phyloP scores from a whole-genome alignment of 2,113 vertebrate species.

The Oncorhynchus mykiss region DNA sequence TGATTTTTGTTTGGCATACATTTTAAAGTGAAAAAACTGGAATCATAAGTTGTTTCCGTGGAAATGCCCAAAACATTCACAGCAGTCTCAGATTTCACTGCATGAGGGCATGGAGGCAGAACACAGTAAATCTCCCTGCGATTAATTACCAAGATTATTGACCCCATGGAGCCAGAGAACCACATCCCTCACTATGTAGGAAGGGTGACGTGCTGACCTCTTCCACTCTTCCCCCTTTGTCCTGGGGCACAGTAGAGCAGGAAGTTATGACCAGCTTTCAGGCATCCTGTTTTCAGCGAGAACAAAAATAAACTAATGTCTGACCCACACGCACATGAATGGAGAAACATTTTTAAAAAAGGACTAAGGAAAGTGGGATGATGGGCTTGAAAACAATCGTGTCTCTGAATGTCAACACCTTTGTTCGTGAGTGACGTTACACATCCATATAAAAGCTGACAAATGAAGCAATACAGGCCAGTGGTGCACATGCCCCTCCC shows the following conservation, averaged over 20 bases:
- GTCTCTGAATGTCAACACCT: background rate
- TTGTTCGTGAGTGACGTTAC: background rate
- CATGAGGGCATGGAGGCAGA: too few relatives aligned
- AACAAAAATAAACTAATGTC: conserved; percentile 11
- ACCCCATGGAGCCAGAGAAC: background rate
- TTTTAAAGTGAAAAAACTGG: too few relatives aligned
- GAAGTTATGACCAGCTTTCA: too few relatives aligned
- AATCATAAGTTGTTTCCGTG: too few relatives aligned
- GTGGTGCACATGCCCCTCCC: background rate
- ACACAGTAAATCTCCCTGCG: background rate
- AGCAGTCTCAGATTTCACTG: background rate
- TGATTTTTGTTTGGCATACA: too few relatives aligned
- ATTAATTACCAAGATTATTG: background rate
- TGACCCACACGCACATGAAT: conserved; percentile 8
- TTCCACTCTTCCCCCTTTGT: background rate
- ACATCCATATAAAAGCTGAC: background rate
- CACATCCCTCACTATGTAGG: background rate
- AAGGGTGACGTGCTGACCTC: background rate
- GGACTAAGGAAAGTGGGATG: background rate
- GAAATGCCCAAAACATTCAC: background rate
- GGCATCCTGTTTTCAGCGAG: too few relatives aligned
- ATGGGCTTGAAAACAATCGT: background rate
- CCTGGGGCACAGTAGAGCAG: too few relatives aligned
- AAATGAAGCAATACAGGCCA: background rate
- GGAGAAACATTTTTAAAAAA: background rate